Percentiles rank a stretch among this genome's conserved stretches.
These are phyloP conservation scores for Plebejus anna DNA, from an alignment of 2,888 invertebrate species.

Conservation along the genomic window DNA sequence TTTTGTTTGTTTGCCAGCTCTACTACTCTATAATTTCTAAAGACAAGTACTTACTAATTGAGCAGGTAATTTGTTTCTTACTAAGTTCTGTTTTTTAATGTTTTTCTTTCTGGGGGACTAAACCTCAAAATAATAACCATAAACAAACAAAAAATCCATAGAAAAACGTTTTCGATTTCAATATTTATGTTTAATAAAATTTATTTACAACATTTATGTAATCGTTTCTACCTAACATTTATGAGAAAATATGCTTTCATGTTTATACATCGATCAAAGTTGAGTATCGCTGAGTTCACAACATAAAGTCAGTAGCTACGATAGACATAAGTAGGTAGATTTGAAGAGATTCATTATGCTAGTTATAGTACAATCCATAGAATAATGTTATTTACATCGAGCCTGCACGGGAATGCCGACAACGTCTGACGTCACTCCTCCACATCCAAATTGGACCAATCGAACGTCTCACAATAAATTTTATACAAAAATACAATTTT, in stretches of 20 bases:
- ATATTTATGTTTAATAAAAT: constrained; percentile 52
- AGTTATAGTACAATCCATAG: constrained; percentile 26
- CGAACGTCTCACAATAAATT: constrained; percentile 64
- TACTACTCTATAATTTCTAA: not conserved
- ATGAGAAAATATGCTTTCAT: constrained; percentile 35
- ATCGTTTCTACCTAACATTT: constrained; percentile 38
- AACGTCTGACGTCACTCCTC: constrained; percentile 25
- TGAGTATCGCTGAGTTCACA: constrained; percentile 31
- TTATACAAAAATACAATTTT: constrained; percentile 76
- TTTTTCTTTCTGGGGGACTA: not conserved
- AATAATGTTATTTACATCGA: constrained; percentile 23
- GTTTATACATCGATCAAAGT: constrained; percentile 31
- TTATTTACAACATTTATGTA: constrained; percentile 59
- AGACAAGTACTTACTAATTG: not conserved
- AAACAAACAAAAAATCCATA: constrained; percentile 34
- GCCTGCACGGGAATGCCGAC: constrained; percentile 26
- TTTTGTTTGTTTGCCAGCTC: constrained; percentile 30
- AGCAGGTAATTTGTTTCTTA: not conserved
- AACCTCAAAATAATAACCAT: not conserved
- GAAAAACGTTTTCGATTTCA: constrained; percentile 42
- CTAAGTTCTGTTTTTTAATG: not conserved
- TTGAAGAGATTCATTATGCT: constrained; percentile 34
- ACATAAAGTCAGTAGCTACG: constrained; percentile 25
- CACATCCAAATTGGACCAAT: constrained; percentile 46
- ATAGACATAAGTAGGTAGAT: constrained; percentile 23